Evolutionary conservation across 2,888 invertebrate species (phyloP).

Genomic region (Diabrotica balteata): DNA sequence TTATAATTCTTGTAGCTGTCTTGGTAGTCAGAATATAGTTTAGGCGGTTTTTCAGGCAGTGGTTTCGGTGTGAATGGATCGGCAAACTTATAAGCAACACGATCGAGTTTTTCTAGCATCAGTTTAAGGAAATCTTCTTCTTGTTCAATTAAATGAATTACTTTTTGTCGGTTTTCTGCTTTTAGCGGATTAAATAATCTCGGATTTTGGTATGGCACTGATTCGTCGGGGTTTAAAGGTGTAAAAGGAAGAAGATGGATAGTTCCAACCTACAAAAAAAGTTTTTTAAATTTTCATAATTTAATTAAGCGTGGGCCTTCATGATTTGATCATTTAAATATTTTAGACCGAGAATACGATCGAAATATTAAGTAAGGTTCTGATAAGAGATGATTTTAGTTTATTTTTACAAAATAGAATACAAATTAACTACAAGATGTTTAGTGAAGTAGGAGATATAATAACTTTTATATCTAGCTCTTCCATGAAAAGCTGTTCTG

Average conservation of each 20-base stretch:
- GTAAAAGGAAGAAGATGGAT: slow-evolving; percentile 10
- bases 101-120: slow-evolving; percentile 17
- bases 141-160: slow-evolving; percentile 28
- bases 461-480: too few species aligned
- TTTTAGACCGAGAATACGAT: too few species aligned
- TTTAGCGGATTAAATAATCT: slow-evolving; percentile 17
- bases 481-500: too few species aligned
- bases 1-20: not conserved
- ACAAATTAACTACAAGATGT: too few species aligned
- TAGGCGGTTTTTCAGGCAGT: not conserved
- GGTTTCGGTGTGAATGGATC: not conserved
- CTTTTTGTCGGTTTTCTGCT: slow-evolving; percentile 30
- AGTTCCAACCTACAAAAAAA: slow-evolving; percentile 21
- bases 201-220: slow-evolving; percentile 18
- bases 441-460: too few species aligned
- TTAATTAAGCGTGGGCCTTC: too few species aligned
- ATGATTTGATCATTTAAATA: too few species aligned
- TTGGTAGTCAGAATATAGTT: not conserved
- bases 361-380: too few species aligned
- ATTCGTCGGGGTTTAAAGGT: not conserved
- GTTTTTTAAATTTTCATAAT: too few species aligned
- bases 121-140: slow-evolving; percentile 10
- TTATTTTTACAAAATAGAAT: too few species aligned
- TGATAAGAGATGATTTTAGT: too few species aligned
- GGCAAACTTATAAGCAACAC: slow-evolving; percentile 13